phyloP scores from a whole-genome alignment of 92 coral and sea anemone species.

The Pocillopora grandis region DNA sequence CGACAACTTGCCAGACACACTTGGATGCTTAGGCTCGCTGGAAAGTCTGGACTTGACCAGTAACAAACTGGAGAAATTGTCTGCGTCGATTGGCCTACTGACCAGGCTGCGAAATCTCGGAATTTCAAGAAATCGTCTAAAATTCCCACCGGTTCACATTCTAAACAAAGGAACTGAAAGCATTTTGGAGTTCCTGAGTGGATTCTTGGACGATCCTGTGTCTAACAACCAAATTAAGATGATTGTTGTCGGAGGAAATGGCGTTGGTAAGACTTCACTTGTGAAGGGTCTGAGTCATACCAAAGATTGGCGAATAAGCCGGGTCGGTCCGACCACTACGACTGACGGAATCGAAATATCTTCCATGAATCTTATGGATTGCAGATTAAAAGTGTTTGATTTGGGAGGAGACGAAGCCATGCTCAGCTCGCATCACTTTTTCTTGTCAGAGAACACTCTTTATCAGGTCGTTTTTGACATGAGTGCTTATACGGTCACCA shows the following conservation, averaged over 20 bases:
- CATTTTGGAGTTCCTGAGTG: slow-evolving; percentile 67
- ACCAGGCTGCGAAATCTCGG: slow-evolving; percentile 64
- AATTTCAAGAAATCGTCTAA: slow-evolving; percentile 61
- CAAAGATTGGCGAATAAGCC: slow-evolving; percentile 68
- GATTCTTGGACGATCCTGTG: slow-evolving; percentile 82
- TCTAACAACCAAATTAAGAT: slow-evolving; percentile 78
- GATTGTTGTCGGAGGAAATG: slow-evolving; percentile 72
- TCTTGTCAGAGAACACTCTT: slow-evolving; percentile 82
- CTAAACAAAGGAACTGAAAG: slow-evolving; percentile 71
- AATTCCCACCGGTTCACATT: slow-evolving; percentile 72
- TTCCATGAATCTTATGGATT: slow-evolving; percentile 55
- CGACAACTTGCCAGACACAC: slow-evolving; percentile 77
- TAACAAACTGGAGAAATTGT: slow-evolving; percentile 75
- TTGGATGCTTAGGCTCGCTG: slow-evolving; percentile 67
- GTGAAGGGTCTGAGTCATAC: slow-evolving; percentile 58
- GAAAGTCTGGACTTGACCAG: slow-evolving; percentile 72
- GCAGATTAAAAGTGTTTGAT: slow-evolving; percentile 75
- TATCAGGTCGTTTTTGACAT: slow-evolving; percentile 84
- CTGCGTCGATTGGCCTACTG: slow-evolving; percentile 79
- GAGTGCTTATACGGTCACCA: slow-evolving; percentile 77
- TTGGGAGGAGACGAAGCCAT: slow-evolving; percentile 72
- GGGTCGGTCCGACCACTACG: slow-evolving; percentile 50
- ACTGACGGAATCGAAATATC: slow-evolving; percentile 74
- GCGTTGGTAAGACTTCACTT: slow-evolving; percentile 76
- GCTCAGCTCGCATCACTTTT: slow-evolving; percentile 65